Conservation (phyloP, 2,888 invertebrate species). For the Auanema sp. region DNA sequence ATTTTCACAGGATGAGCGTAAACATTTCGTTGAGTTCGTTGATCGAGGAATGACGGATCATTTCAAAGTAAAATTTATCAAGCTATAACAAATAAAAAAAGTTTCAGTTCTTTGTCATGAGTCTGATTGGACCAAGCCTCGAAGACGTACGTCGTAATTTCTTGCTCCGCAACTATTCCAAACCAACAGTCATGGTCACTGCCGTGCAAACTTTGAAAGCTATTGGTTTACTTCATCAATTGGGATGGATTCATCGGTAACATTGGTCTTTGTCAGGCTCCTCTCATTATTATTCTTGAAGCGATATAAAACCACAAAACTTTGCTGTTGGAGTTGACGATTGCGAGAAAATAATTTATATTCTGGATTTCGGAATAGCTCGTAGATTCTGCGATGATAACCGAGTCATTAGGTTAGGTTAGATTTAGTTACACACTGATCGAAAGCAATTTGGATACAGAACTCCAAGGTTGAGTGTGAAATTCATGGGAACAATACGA, state of each 20-base stretch:
- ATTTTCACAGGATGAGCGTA: conserved; percentile 1
- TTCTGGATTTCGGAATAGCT: conserved; percentile 20
- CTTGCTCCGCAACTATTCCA: conserved; percentile 23
- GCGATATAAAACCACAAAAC: conserved; percentile 21
- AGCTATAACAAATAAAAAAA: background rate
- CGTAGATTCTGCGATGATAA: conserved; percentile 15
- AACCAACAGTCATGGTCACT: conserved; percentile 25
- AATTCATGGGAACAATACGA: conserved; percentile 41
- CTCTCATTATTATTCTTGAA: background rate
- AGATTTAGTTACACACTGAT: too few species aligned
- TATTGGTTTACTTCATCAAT: conserved; percentile 29
- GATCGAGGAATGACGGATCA: conserved; percentile 37
- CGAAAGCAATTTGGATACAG: too few species aligned
- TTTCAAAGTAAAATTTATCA: conserved; percentile 23
- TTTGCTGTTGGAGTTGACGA: conserved; percentile 18
- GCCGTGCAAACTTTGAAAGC: conserved; percentile 33
- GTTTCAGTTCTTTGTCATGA: conserved; percentile 38
- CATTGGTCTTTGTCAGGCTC: background rate
- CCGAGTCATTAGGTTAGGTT: conserved; percentile 1
- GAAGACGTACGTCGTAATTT: conserved; percentile 38
- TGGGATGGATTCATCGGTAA: conserved; percentile 40
- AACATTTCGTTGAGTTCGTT: conserved; percentile 37
- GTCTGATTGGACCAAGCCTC: conserved; percentile 35
- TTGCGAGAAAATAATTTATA: conserved; percentile 14
- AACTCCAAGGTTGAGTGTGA: conserved; percentile 30